These are phyloP conservation scores for Gallinago solitaria DNA, from an alignment of 2,797 vertebrate genomes.

Conservation along the genomic window DNA sequence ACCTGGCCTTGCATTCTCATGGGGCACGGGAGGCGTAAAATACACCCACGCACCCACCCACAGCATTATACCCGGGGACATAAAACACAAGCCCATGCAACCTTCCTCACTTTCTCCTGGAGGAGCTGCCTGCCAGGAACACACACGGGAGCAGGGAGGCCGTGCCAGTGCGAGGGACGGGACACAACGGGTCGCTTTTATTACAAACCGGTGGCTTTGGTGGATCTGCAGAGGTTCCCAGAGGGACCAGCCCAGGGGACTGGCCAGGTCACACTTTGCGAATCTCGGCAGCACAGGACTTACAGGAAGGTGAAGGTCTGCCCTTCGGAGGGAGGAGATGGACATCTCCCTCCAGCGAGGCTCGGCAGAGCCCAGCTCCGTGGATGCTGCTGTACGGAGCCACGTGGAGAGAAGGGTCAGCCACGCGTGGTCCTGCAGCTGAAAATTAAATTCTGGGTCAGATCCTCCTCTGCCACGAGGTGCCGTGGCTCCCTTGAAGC, in stretches of 20 bases:
- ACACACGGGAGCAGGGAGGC: background rate
- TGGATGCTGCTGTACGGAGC: background rate
- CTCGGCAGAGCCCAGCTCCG: background rate
- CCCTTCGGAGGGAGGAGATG: background rate
- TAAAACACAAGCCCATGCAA: background rate
- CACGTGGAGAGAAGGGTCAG: rapidly evolving
- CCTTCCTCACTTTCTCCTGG: background rate
- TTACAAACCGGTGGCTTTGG: background rate
- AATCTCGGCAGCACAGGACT: background rate
- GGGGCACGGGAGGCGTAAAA: background rate
- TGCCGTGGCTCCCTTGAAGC: background rate
- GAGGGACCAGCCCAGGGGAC: background rate
- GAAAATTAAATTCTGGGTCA: background rate
- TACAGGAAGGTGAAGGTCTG: background rate
- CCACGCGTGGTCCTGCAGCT: rapidly evolving
- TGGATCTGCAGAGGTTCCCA: background rate
- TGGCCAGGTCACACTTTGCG: background rate
- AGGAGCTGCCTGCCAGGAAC: background rate
- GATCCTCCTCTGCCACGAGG: background rate
- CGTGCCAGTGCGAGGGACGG: background rate
- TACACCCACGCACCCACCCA: background rate
- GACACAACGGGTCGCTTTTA: background rate
- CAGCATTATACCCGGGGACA: background rate
- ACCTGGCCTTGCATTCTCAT: background rate
- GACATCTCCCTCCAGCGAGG: background rate